These are phyloP conservation scores for Sorex fumeus DNA, from an alignment of 2,113 vertebrate genomes.

Conservation along the genomic window DNA sequence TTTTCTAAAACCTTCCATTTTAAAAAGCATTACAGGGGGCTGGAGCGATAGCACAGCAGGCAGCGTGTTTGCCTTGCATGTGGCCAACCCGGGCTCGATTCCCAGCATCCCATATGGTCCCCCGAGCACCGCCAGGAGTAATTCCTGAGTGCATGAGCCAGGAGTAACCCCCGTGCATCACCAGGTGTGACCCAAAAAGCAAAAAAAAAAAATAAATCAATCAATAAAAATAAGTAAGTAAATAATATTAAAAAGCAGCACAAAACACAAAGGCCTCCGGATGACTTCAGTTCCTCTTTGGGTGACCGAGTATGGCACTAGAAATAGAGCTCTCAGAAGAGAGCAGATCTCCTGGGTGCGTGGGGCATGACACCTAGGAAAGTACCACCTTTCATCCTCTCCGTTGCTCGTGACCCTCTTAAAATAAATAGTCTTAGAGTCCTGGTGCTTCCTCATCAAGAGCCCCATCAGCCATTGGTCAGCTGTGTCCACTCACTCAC, in stretches of 20 bases:
- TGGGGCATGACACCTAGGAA: neutral
- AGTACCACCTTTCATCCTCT: neutral
- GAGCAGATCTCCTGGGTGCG: neutral
- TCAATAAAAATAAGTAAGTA: no score
- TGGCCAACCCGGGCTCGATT: no score
- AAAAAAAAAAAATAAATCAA: no score
- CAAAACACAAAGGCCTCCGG: conserved; percentile 12
- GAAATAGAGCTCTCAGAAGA: neutral
- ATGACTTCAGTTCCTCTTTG: conserved; percentile 2
- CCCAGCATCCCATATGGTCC: no score
- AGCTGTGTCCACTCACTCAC: neutral
- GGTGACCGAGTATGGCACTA: neutral
- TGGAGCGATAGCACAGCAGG: no score
- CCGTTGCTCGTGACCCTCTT: neutral
- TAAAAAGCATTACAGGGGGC: no score
- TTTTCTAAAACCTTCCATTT: conserved; percentile 32
- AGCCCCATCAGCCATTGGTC: neutral
- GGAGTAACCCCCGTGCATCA: no score
- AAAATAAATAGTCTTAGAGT: neutral
- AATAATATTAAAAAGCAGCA: neutral
- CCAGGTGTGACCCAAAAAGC: no score
- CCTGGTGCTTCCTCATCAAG: neutral
- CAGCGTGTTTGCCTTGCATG: no score
- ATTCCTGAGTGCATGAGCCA: no score
- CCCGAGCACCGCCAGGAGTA: no score